Base-by-base conservation (phyloP, 2,888 invertebrate species). In the Piscicola geometra region DNA sequence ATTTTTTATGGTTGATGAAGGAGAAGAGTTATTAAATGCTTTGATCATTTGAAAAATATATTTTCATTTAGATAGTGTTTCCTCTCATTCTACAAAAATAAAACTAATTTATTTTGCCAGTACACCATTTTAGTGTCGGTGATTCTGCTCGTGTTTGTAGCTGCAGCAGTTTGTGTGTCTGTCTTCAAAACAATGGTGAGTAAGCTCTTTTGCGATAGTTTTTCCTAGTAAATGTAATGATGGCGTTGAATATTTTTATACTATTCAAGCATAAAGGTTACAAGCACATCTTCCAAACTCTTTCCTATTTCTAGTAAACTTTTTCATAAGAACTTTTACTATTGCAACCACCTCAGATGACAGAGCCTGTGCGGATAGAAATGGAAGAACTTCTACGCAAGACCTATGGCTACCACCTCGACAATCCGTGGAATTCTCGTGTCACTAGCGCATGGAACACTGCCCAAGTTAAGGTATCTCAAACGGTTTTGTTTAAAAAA, bases 181-280 rank as follows among this genome's bases (percentile, higher is more conserved):
- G 73, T 73, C 73, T 73, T 73, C 64, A 73, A 56, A 33, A 36
- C 35, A 21, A 50, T 33, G 64, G 73, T 73, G 28, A 30, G 60
- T 18, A 47, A 47, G 21, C 12, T 47, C 21, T 47, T 21, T 15
- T 47, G n/a, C n/a, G n/a, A n/a, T n/a, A n/a, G n/a, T n/a, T n/a
- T n/a, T n/a, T n/a, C n/a, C n/a, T n/a, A n/a, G n/a, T n/a, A n/a
- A n/a, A n/a, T n/a, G n/a, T n/a, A n/a, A n/a, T n/a, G n/a, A n/a
- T n/a, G n/a, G n/a, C n/a, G n/a, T n/a, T n/a, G n/a, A n/a, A n/a
- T n/a, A n/a, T n/a, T n/a, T n/a, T n/a, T n/a, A n/a, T n/a, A n/a
- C n/a, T n/a, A n/a, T n/a, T n/a, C n/a, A n/a, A n/a, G n/a, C n/a
- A n/a, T n/a, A n/a, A n/a, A n/a, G n/a, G 50, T 47, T 47, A 15